Conservation (phyloP, 2,797 vertebrate species). For the Arrhamphus sclerolepis region DNA sequence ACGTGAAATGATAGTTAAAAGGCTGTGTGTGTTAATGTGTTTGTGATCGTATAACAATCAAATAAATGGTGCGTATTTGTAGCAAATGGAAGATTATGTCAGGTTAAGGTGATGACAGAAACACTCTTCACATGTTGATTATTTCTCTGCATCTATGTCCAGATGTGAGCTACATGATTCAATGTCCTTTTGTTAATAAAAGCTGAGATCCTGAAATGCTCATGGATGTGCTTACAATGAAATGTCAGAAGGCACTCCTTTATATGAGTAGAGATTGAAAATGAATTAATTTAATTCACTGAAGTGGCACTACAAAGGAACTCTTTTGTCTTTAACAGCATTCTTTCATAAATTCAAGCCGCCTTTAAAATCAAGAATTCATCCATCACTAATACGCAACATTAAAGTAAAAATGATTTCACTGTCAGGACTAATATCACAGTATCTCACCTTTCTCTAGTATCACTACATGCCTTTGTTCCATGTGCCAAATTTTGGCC, state of each 20-base stretch:
- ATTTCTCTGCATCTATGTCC: slow-evolving; percentile 8
- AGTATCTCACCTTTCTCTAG: background rate
- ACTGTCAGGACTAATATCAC: background rate
- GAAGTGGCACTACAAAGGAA: slow-evolving; percentile 5
- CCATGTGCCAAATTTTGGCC: background rate
- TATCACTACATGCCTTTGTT: slow-evolving; percentile 5
- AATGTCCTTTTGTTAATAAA: no score
- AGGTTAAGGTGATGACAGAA: slow-evolving; percentile 3
- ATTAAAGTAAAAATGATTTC: background rate
- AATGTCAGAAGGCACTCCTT: slow-evolving; percentile 5
- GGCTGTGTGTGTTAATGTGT: slow-evolving; percentile 17
- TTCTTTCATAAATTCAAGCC: background rate
- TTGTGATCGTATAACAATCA: slow-evolving; percentile 13
- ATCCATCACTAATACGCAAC: background rate
- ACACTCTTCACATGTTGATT: slow-evolving; percentile 12
- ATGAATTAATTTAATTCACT: slow-evolving; percentile 3
- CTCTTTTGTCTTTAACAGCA: background rate
- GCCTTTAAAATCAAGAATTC: background rate
- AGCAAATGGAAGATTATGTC: slow-evolving; percentile 14
- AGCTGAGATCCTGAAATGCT: slow-evolving; percentile 4
- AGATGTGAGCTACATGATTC: background rate
- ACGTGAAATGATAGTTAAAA: slow-evolving; percentile 1
- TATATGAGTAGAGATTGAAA: background rate
- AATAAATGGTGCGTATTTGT: slow-evolving; percentile 16
- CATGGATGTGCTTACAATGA: background rate